phyloP scores from a whole-genome alignment of 2,113 vertebrate species.

The Pontoporia blainvillei region DNA sequence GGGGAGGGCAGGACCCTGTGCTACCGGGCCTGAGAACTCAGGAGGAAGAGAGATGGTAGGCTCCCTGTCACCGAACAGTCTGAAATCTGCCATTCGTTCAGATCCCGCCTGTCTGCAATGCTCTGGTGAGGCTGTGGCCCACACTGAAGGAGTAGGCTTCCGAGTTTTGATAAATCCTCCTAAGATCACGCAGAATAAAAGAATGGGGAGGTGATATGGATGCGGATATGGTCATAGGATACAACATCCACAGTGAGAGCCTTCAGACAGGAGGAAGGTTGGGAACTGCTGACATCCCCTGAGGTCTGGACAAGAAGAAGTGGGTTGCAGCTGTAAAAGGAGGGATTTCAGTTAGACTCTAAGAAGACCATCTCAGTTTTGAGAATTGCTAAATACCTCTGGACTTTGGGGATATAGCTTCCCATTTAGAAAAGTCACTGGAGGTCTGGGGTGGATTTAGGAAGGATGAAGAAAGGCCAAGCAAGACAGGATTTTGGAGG shows the following conservation, averaged over 20 bases:
- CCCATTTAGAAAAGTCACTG: neutral
- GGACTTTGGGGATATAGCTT: neutral
- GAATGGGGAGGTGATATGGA: neutral
- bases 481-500: neutral
- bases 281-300: neutral
- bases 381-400: neutral
- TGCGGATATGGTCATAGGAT: neutral
- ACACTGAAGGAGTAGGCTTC: neutral
- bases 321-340: neutral
- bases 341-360: neutral
- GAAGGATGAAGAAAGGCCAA: neutral
- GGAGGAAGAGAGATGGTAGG: neutral
- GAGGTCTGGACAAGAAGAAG: neutral
- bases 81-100: neutral
- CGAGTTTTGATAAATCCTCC: neutral
- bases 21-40: neutral
- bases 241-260: neutral
- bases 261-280: neutral
- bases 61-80: too few species aligned
- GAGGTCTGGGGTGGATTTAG: neutral
- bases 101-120: too few species aligned
- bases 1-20: neutral
- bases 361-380: neutral
- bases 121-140: neutral
- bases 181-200: neutral